Base-by-base conservation (phyloP, 1,140 invertebrate genomes). In the Lasioglossum albipes region DNA sequence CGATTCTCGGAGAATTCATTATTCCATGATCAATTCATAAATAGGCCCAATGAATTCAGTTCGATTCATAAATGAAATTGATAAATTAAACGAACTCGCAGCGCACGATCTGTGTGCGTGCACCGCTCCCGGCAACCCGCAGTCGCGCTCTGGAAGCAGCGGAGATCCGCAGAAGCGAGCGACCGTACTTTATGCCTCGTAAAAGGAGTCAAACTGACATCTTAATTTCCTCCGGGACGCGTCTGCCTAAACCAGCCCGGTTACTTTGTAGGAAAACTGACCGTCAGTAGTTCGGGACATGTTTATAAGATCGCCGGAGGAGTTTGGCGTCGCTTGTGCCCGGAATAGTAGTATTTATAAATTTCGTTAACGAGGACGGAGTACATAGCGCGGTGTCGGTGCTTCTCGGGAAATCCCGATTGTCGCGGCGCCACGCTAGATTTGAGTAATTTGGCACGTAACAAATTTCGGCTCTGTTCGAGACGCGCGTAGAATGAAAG, bases 391-490 rank as follows among this genome's bases (percentile, higher is more conserved):
- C 27, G 27, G 27, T 20, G 12, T n/a, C 27, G 20, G 1, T 16
- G 42, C 57, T 18, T 36, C 18, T 49, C 9, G n/a, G 42, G 18
- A 57, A 49, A 45, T 45, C 71, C 49, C 70, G 68, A 18, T 78
- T 31, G 42, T 72, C 68, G 49, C 20, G 68, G 12, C 41, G 68
- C 71, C 57, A 64, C 68, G 70, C 45, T 52, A 69, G 59, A 72
- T 72, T 69, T 27, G 45, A 42, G 22, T 78, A 78, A 78, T 78
- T 62, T 78, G 75, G 57, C 75, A 36, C n/a, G 42, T 64, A 71
- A 52, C 75, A 52, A 70, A 77, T 62, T 62, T 77, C 45, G 52
- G 45, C 12, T 62, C 66, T 13, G 54, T 22, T 16, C 41, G 13
- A n/a, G 27, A 64, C 42, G 36, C 42, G n/a, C 27, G n/a, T 22